A percentile compares a stretch with the other conserved stretches of the same genome.
phyloP scores from a whole-genome alignment of 2,113 vertebrate genomes.

The Patagioenas fasciata region DNA sequence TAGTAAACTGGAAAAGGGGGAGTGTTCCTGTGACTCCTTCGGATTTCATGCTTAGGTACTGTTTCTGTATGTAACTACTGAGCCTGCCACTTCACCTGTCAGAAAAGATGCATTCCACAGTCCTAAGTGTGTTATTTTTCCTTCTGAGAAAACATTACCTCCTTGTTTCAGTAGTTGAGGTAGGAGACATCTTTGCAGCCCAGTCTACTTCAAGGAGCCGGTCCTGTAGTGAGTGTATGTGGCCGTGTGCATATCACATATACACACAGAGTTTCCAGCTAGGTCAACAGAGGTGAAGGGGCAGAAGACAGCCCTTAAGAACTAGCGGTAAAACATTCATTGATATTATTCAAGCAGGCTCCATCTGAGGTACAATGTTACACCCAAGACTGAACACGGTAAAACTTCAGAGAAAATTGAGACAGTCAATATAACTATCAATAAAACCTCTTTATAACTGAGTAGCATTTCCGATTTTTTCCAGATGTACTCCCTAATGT shows the following conservation, averaged over 20 bases:
- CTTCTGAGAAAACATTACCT: background rate
- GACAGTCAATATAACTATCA: background rate
- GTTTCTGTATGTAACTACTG: background rate
- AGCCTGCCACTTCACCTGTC: background rate
- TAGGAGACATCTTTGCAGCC: background rate
- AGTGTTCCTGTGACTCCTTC: background rate
- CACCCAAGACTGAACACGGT: background rate
- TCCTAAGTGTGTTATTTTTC: background rate
- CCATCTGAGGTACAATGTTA: background rate
- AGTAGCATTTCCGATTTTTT: background rate
- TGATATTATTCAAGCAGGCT: background rate
- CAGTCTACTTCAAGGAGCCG: background rate
- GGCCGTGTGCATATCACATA: accelerated
- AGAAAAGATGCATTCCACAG: background rate
- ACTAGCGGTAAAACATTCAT: background rate
- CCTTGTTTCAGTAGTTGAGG: background rate
- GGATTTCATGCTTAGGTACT: background rate
- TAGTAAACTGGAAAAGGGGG: background rate
- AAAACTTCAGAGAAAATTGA: background rate
- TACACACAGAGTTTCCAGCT: background rate
- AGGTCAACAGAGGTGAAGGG: background rate
- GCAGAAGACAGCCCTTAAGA: background rate
- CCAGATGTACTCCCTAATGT: background rate
- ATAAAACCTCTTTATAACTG: background rate
- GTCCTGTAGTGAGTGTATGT: background rate